Conservation (phyloP, 2,797 vertebrate species). For the Anabacerthia variegaticeps region DNA sequence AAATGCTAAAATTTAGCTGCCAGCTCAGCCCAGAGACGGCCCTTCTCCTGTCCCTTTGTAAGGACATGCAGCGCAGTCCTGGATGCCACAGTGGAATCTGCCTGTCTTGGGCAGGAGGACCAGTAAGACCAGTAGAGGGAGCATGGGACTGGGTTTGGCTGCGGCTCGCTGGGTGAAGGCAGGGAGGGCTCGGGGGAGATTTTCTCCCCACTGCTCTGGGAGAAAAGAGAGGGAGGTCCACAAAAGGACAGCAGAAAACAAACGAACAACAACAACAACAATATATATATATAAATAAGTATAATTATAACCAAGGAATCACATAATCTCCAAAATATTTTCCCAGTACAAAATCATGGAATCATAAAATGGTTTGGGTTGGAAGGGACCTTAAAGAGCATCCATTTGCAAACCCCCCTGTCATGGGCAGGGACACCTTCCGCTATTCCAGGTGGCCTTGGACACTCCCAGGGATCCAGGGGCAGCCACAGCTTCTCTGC, state of each 20-base stretch:
- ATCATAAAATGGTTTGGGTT: not conserved
- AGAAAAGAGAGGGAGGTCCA: not conserved
- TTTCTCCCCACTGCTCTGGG: not conserved
- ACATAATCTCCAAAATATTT: not conserved
- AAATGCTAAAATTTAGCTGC: not conserved
- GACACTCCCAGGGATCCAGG: not conserved
- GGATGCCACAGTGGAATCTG: rapidly evolving
- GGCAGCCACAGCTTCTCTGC: not conserved
- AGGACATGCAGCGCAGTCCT: not conserved
- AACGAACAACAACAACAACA: not conserved
- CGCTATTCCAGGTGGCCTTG: not conserved
- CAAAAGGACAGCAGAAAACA: not conserved
- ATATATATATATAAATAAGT: not conserved
- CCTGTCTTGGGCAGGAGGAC: not conserved
- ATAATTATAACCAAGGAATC: not conserved
- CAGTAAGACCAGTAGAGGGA: constrained; percentile 30
- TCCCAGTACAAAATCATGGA: not conserved
- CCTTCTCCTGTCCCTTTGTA: not conserved
- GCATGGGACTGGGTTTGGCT: not conserved
- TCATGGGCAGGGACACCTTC: not conserved
- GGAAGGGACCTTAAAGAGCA: not conserved
- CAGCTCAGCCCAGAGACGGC: not conserved
- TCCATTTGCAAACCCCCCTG: not conserved
- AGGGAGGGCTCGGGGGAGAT: rapidly evolving
- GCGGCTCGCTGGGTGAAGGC: not conserved